These are phyloP conservation scores for Halcyon badia DNA, from an alignment of 2,797 vertebrate species.

Conservation along the genomic window DNA sequence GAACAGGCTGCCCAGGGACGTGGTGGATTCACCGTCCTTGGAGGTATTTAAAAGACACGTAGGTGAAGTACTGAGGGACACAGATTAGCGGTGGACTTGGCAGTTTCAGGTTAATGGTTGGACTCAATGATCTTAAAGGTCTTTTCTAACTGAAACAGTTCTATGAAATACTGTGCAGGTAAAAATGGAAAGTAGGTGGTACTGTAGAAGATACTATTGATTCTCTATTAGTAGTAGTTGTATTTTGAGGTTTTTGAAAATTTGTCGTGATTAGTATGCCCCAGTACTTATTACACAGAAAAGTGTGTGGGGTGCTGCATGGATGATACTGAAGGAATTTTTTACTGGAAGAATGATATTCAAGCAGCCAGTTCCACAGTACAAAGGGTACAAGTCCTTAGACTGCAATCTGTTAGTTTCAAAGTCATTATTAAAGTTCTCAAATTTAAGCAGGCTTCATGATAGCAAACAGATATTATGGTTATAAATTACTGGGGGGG, in stretches of 20 bases:
- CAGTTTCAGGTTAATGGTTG: too few relatives aligned
- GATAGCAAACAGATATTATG: background rate
- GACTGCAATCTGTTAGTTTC: background rate
- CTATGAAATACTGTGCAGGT: too few relatives aligned
- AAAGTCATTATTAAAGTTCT: background rate
- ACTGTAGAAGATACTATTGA: background rate
- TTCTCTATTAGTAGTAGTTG: rapidly evolving
- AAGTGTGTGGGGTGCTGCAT: too few relatives aligned
- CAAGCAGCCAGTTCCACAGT: background rate
- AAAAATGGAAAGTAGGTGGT: background rate
- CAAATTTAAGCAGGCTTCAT: background rate
- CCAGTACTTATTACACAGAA: background rate
- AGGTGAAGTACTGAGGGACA: too few relatives aligned
- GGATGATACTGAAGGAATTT: rapidly evolving
- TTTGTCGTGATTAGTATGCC: too few relatives aligned
- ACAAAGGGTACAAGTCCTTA: background rate
- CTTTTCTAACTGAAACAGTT: too few relatives aligned
- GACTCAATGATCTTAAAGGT: too few relatives aligned
- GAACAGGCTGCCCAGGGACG: too few relatives aligned
- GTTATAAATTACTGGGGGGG: background rate
- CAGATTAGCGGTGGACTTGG: too few relatives aligned
- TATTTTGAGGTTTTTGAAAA: background rate
- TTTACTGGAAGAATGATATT: background rate
- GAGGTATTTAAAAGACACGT: too few relatives aligned
- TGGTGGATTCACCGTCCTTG: too few relatives aligned